A percentile compares a stretch with the other conserved stretches of the same genome.
phyloP scores from a whole-genome alignment of 1,140 invertebrate species.

The Lordiphosa stackelbergi region DNA sequence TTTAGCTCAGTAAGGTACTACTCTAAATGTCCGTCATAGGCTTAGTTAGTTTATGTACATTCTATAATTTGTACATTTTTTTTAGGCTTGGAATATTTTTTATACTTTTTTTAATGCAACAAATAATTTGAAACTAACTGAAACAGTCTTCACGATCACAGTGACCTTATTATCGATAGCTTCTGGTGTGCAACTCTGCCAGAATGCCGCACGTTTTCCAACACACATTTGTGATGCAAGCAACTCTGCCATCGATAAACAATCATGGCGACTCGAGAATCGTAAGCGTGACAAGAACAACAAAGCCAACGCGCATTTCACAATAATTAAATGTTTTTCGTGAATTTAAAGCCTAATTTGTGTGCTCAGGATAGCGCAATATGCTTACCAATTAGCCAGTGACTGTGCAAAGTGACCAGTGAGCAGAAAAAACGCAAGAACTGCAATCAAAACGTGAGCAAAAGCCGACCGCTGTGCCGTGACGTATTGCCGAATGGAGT shows the following conservation, averaged over 20 bases:
- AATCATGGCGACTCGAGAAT: slow-evolving; percentile 64
- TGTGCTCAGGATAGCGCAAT: slow-evolving; percentile 41
- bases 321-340: slow-evolving; percentile 70
- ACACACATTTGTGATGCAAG: slow-evolving; percentile 25
- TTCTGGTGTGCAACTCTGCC: slow-evolving; percentile 7
- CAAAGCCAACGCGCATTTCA: slow-evolving; percentile 67
- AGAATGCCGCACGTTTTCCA: slow-evolving; percentile 42
- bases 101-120: too few species aligned
- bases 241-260: slow-evolving; percentile 6
- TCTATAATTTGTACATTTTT: too few species aligned
- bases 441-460: slow-evolving; percentile 26
- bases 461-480: slow-evolving; percentile 65
- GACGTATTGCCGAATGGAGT: slow-evolving; percentile 66
- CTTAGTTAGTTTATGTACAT: too few species aligned
- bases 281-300: slow-evolving; percentile 72
- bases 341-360: slow-evolving; percentile 15
- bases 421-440: slow-evolving; percentile 33
- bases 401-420: slow-evolving; percentile 33
- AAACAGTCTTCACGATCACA: too few species aligned
- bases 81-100: too few species aligned
- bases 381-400: slow-evolving; percentile 37
- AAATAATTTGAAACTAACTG: neutral
- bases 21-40: too few species aligned
- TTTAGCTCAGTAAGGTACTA: too few species aligned
- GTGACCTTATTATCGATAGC: neutral